Evolutionary conservation across 92 coral and sea anemone species (phyloP).

Genomic region (Micromussa lordhowensis): DNA sequence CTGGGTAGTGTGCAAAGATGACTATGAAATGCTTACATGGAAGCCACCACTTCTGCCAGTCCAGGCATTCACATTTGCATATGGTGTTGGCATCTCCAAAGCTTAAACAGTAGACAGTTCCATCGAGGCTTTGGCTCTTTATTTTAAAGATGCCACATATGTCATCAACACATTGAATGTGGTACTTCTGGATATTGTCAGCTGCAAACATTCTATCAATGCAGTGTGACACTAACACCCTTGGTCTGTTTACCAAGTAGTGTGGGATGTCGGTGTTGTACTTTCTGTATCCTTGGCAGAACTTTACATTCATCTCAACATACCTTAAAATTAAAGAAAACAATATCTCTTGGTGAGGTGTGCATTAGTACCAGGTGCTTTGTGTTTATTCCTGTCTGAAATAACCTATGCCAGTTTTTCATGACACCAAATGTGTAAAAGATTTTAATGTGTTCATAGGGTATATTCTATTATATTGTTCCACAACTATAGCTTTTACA

Average conservation of each 20-base stretch:
- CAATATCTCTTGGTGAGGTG: not conserved
- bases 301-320: constrained; percentile 59
- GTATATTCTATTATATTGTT: no score
- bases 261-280: constrained; percentile 45
- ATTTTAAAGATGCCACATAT: constrained; percentile 14
- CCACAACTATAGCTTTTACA: not conserved
- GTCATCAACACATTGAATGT: constrained; percentile 33
- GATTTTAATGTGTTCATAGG: no score
- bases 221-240: constrained; percentile 40
- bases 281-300: constrained; percentile 30
- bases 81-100: constrained; percentile 41
- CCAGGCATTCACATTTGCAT: constrained; percentile 40
- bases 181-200: not conserved
- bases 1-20: constrained; percentile 48
- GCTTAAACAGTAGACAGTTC: not conserved
- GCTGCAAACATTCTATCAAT: constrained; percentile 40
- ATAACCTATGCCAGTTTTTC: no score
- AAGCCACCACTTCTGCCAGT: constrained; percentile 51
- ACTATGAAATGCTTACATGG: constrained; percentile 64
- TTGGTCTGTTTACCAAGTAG: constrained; percentile 55
- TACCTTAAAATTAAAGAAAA: constrained; percentile 26
- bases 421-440: no score
- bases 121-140: constrained; percentile 17
- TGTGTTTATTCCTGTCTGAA: not conserved
- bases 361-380: not conserved